Percentiles rank a stretch among this genome's conserved stretches.
phyloP scores from a whole-genome alignment of 2,888 invertebrate species.

The Prenolepis imparis region DNA sequence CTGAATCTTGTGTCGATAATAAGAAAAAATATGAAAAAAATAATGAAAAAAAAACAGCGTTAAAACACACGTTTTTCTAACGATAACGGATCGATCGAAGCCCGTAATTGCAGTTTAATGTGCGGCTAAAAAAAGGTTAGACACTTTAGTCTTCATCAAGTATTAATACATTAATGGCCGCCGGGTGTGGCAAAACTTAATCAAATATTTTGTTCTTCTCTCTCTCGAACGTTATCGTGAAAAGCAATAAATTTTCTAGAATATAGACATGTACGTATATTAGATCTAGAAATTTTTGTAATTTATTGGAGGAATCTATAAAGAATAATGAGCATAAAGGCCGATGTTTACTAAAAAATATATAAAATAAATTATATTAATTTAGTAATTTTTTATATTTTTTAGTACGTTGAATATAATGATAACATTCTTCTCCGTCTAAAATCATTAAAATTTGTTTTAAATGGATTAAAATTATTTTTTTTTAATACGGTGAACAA shows the following conservation, averaged over 20 bases:
- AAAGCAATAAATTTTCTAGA: not conserved
- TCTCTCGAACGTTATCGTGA: not conserved
- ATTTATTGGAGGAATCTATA: not conserved
- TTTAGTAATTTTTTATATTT: not conserved
- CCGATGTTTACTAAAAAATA: not conserved
- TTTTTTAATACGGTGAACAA: not conserved
- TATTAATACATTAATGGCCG: constrained; percentile 37
- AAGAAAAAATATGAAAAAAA: not conserved
- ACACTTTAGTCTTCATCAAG: constrained; percentile 4
- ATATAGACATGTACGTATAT: not conserved
- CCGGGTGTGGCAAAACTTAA: constrained; percentile 1
- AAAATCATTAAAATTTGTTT: not conserved
- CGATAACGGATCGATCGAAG: not conserved
- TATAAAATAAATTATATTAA: not conserved
- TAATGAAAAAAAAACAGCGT: not conserved
- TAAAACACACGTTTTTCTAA: constrained; percentile 10
- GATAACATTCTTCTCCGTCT: not conserved
- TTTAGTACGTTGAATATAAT: not conserved
- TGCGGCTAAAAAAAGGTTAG: not conserved
- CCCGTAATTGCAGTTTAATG: not conserved
- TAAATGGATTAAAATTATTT: not conserved
- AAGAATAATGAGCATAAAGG: not conserved
- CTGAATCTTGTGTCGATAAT: not conserved
- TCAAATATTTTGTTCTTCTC: constrained; percentile 32
- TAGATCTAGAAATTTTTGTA: not conserved